These are phyloP conservation scores for Eretmochelys imbricata DNA, from an alignment of 2,113 vertebrate species.

Conservation along the genomic window DNA sequence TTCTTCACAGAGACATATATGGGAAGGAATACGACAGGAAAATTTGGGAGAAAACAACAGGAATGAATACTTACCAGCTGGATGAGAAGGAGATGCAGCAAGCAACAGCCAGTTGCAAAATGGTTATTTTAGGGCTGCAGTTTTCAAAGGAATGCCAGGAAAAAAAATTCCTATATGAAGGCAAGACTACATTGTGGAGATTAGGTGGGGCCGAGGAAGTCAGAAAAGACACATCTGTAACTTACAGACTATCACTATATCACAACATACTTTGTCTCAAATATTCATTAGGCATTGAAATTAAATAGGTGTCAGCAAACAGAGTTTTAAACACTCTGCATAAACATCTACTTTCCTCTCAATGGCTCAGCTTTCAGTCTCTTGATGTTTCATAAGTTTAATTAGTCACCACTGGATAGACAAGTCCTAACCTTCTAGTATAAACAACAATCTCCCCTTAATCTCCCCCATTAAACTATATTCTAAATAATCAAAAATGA, in stretches of 20 bases:
- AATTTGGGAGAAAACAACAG: accelerated
- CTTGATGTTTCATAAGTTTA: not conserved
- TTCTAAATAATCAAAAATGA: not conserved
- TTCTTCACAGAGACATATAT: not conserved
- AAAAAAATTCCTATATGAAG: accelerated
- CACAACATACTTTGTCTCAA: not conserved
- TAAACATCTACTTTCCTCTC: not conserved
- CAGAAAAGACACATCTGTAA: not conserved
- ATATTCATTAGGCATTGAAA: not conserved
- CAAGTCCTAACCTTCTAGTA: not conserved
- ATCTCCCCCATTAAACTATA: not conserved
- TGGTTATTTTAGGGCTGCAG: not conserved
- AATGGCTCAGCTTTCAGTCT: conserved; percentile 1
- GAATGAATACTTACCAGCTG: not conserved
- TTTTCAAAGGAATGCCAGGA: not conserved
- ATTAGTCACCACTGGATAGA: not conserved
- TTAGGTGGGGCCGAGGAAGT: not conserved
- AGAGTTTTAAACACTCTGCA: not conserved
- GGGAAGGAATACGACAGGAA: not conserved
- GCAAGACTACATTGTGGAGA: not conserved
- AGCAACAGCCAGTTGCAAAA: conserved; percentile 2
- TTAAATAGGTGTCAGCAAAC: not conserved
- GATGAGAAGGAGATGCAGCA: not conserved
- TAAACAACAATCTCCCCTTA: not conserved
- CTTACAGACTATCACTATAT: not conserved